Evolutionary conservation across 2,888 invertebrate species (phyloP).

Genomic region (Trichacis sp.): DNA sequence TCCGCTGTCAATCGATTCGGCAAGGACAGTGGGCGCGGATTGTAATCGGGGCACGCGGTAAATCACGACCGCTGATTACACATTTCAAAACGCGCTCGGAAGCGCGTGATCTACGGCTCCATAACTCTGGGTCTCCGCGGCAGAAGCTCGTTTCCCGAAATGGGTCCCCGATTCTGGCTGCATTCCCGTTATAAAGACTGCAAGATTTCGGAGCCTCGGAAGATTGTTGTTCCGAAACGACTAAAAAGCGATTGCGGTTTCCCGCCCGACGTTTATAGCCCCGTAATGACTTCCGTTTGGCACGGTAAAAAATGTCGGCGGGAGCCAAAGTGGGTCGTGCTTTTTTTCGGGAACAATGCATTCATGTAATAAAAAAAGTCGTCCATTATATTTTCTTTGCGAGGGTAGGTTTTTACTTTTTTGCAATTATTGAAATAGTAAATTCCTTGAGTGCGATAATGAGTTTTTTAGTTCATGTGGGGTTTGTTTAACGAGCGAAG

Average conservation of each 20-base stretch:
- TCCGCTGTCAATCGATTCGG: constrained; percentile 37
- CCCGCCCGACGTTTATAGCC: neutral
- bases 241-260: neutral
- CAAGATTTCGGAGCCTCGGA: constrained; percentile 28
- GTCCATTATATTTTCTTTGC: no score
- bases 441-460: no score
- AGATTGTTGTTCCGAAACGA: neutral
- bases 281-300: neutral
- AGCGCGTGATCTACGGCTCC: constrained; percentile 61
- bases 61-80: constrained; percentile 64
- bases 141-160: constrained; percentile 22
- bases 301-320: no score
- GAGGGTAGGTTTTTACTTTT: no score
- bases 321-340: no score
- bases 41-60: constrained; percentile 59
- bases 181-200: no score
- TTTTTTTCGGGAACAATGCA: no score
- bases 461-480: no score
- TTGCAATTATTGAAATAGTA: no score
- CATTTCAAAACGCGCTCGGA: constrained; percentile 63
- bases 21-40: constrained; percentile 47
- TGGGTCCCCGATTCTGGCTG: no score
- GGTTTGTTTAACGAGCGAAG: no score
- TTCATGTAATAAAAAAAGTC: no score
- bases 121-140: constrained; percentile 50